These are phyloP conservation scores for Patella vulgata DNA, from an alignment of 1,140 invertebrate genomes.

Conservation along the genomic window DNA sequence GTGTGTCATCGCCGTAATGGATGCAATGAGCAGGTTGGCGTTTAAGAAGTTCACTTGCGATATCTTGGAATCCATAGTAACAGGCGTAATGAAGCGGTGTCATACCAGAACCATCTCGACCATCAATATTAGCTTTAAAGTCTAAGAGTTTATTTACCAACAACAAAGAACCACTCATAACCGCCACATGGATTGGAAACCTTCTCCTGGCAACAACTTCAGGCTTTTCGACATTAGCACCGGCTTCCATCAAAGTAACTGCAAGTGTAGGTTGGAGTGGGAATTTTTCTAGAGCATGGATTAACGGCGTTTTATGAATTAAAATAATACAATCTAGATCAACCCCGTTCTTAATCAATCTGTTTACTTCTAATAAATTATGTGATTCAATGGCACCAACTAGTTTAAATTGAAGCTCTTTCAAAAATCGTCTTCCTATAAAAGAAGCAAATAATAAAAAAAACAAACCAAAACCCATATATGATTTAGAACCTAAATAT, in stretches of 20 bases:
- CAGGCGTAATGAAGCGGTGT: constrained; percentile 30
- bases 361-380: constrained; percentile 5
- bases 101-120: constrained; percentile 25
- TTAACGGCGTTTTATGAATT: constrained; percentile 29
- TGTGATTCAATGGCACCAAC: constrained; percentile 31
- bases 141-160: constrained; percentile 21
- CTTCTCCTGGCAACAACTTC: constrained; percentile 21
- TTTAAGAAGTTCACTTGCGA: background rate
- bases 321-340: constrained; percentile 28
- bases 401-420: constrained; percentile 33
- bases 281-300: constrained; percentile 28
- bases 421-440: constrained; percentile 13
- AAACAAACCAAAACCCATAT: no score
- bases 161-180: constrained; percentile 1
- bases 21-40: background rate
- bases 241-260: constrained; percentile 14
- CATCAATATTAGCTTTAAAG: constrained; percentile 18
- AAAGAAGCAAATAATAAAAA: no score
- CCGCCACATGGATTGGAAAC: constrained; percentile 31
- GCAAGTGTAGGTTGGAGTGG: constrained; percentile 15
- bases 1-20: constrained; percentile 16
- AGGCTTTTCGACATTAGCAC: constrained; percentile 22
- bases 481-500: no score
- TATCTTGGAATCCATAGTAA: constrained; percentile 2
- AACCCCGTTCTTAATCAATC: constrained; percentile 20